Evolutionary conservation across 1,140 invertebrate species (phyloP), one percentile per base, ranked within the genome.

Genomic region (Drosophila sechellia): DNA sequence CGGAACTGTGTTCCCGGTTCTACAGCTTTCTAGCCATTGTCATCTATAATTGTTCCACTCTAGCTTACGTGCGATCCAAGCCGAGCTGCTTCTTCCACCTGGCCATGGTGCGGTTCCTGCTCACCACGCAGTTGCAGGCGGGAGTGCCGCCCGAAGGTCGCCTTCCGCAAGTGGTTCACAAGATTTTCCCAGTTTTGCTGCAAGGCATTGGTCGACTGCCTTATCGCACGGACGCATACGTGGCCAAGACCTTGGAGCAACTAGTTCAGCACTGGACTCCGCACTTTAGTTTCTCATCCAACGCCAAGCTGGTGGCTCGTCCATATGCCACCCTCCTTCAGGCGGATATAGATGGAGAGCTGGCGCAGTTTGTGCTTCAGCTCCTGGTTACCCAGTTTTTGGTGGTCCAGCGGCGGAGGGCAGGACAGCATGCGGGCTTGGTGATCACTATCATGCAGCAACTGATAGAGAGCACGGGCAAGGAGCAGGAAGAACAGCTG

Each of bases 1-100:
- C 83, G 0, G 91, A 92, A 31, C 35, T 91, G 22, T 58, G 59
- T 0, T 42, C 87, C 53, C 85, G 91, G 2, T 91, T 91, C 61
- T 92, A 78, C 49, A 92, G 89, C 39, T 92, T 92, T 20, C 53
- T 92, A 17, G 91, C 91, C 5, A 91, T 92, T 22, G 91, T 92
- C 34, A 90, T 92, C 13, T 92, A 91, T 35, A 91, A 92, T 55
- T 92, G 92, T 11, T 61, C 85, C 5, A 66, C 60, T 5, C 58
- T 92, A 2, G 76, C 90, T 3, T 92, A 92, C 45, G 80, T 87
- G 2, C 77, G 91, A 34, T 79, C 90, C 10, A 92, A 92, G 65
- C 85, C 81, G 3, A 89, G 42, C 17, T 92, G 92, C 35, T 92
- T 92, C 45, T 92, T 92, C 15, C 91, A 92, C 48, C 46, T 92